These are phyloP conservation scores for Drosophila acutilabella DNA, from an alignment of 2,888 invertebrate species.

Conservation along the genomic window DNA sequence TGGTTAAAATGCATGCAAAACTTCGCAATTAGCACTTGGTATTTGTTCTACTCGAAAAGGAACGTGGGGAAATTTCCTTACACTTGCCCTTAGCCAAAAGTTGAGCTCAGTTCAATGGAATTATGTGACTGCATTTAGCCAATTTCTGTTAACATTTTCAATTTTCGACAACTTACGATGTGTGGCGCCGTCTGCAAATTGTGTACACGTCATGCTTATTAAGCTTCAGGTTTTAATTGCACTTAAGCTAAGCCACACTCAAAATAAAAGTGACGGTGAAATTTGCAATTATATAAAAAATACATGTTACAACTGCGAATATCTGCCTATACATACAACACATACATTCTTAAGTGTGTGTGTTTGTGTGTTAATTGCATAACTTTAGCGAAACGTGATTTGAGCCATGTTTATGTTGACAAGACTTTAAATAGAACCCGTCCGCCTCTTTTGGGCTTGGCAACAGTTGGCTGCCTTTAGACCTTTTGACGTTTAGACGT, in stretches of 20 bases:
- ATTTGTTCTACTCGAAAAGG: slow-evolving; percentile 9
- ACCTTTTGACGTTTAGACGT: slow-evolving; percentile 18
- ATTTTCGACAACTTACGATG: slow-evolving; percentile 10
- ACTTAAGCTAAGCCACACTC: slow-evolving; percentile 54
- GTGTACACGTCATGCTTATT: slow-evolving; percentile 63
- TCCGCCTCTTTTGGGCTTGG: slow-evolving; percentile 17
- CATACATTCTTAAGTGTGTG: slow-evolving; percentile 6
- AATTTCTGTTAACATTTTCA: slow-evolving; percentile 2
- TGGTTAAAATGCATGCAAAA: slow-evolving; percentile 1
- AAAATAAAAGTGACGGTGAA: slow-evolving; percentile 63
- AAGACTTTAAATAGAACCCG: slow-evolving; percentile 37
- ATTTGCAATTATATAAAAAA: slow-evolving; percentile 75
- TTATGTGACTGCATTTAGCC: slow-evolving; percentile 6
- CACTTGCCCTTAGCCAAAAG: too few species aligned
- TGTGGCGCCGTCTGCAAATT: slow-evolving; percentile 38
- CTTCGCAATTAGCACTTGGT: slow-evolving; percentile 27
- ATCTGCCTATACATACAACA: not conserved
- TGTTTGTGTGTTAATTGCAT: slow-evolving; percentile 17
- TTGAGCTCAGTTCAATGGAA: slow-evolving; percentile 2
- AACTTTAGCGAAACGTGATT: slow-evolving; percentile 3
- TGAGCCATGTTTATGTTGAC: slow-evolving; percentile 10
- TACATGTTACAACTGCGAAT: slow-evolving; percentile 44
- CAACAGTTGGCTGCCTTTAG: slow-evolving; percentile 37
- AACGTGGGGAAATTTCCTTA: not conserved
- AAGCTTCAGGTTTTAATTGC: slow-evolving; percentile 59